Evolutionary conservation across 2,888 invertebrate genomes (phyloP).

Genomic region (Pasiphila rectangulata): DNA sequence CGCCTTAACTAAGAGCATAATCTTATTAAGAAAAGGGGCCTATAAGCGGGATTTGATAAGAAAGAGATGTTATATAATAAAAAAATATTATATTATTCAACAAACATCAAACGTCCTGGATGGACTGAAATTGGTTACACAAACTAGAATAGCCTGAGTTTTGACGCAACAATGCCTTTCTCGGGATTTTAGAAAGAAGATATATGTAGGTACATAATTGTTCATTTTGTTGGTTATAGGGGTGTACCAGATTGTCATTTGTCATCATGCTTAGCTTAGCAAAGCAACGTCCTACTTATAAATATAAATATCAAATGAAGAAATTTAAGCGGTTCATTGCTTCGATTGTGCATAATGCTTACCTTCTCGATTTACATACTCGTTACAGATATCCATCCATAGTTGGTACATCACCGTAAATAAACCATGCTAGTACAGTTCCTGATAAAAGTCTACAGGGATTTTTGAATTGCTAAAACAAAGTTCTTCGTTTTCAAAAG

Average conservation of each 20-base stretch:
- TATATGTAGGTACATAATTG: not conserved
- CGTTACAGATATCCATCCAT: conserved; percentile 29
- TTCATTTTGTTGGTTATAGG: not conserved
- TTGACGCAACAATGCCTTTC: not conserved
- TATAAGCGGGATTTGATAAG: too few relatives aligned
- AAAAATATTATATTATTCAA: too few relatives aligned
- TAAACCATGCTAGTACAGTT: conserved; percentile 27
- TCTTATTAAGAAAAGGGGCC: too few relatives aligned
- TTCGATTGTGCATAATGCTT: conserved; percentile 21
- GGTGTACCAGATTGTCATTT: not conserved
- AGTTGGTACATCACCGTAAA: conserved; percentile 26
- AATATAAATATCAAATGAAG: conserved; percentile 20
- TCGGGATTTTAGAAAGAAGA: not conserved
- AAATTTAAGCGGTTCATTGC: conserved; percentile 21
- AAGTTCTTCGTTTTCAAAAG: too few relatives aligned
- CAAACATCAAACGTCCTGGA: too few relatives aligned
- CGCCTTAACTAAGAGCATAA: too few relatives aligned
- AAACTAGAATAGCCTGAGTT: too few relatives aligned
- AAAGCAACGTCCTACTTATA: conserved; percentile 18
- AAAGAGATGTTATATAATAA: too few relatives aligned
- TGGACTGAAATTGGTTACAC: too few relatives aligned
- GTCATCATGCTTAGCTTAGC: conserved; percentile 16
- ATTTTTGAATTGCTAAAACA: not conserved
- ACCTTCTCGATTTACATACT: conserved; percentile 29
- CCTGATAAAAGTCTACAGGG: not conserved